Evolutionary conservation across 2,888 invertebrate genomes (phyloP).

Genomic region (Glyphotaelius pellucidus): DNA sequence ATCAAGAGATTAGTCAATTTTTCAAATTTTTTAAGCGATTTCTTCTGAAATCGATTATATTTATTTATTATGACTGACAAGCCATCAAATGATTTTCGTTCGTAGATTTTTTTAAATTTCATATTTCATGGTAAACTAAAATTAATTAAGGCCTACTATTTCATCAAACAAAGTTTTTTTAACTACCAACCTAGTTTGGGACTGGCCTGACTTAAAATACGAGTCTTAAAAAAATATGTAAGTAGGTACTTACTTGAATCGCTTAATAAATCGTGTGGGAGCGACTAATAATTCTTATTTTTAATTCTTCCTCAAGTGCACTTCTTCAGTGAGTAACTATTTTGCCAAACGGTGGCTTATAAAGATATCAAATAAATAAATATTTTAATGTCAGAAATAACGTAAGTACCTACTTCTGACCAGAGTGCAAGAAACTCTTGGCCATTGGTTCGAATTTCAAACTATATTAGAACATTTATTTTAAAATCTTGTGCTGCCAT

Average conservation of each 20-base stretch:
- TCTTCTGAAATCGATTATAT: not conserved
- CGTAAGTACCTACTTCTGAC: too few relatives aligned
- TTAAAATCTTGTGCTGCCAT: too few relatives aligned
- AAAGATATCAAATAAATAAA: conserved; percentile 13
- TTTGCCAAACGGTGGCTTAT: not conserved
- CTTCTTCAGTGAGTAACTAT: not conserved
- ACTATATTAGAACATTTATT: too few relatives aligned
- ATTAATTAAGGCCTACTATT: too few relatives aligned
- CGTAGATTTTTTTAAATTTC: not conserved
- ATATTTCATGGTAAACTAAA: too few relatives aligned
- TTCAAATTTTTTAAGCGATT: not conserved
- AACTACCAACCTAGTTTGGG: not conserved
- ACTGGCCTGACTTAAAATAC: not conserved
- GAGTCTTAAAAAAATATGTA: not conserved
- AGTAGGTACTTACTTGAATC: not conserved
- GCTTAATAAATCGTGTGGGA: not conserved
- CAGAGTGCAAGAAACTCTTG: too few relatives aligned
- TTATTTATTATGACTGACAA: too few relatives aligned
- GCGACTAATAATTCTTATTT: not conserved
- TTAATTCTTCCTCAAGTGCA: not conserved
- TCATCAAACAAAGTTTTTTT: not conserved
- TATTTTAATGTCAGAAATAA: not conserved
- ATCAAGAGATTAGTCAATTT: not conserved
- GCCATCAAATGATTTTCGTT: not conserved
- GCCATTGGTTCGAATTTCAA: too few relatives aligned